Conservation (phyloP, 2,113 vertebrate genomes). For the Sapajus apella region DNA sequence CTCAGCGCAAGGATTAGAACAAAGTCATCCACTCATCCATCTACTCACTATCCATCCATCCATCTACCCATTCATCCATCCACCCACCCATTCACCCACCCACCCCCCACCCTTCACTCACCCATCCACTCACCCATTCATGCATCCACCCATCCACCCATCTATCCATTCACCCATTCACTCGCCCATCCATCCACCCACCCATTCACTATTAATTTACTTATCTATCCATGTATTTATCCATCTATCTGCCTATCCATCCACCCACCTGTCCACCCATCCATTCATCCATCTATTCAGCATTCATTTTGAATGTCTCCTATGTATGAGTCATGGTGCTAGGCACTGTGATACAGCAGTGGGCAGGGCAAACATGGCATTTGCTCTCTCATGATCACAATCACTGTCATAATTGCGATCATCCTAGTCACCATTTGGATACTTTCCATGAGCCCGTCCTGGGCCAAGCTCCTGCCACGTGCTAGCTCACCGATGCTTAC, state of each 20-base stretch:
- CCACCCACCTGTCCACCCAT: not conserved
- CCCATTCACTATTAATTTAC: accelerated
- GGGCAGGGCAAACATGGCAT: not conserved
- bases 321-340: not conserved
- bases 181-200: too few species aligned
- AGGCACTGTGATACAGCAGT: not conserved
- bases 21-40: not conserved
- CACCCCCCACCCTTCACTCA: too few species aligned
- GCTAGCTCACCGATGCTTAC: not conserved
- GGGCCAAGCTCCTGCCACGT: not conserved
- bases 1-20: not conserved
- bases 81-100: too few species aligned
- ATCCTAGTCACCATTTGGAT: not conserved
- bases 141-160: accelerated
- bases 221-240: accelerated
- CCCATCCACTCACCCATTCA: not conserved
- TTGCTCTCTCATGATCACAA: not conserved
- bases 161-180: accelerated
- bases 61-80: accelerated
- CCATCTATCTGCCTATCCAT: not conserved
- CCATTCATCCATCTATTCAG: not conserved
- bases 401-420: accelerated
- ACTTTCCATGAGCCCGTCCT: not conserved
- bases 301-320: not conserved
- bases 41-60: too few species aligned